Base-by-base conservation (phyloP, 2,888 invertebrate species). In the Theretra japonica region DNA sequence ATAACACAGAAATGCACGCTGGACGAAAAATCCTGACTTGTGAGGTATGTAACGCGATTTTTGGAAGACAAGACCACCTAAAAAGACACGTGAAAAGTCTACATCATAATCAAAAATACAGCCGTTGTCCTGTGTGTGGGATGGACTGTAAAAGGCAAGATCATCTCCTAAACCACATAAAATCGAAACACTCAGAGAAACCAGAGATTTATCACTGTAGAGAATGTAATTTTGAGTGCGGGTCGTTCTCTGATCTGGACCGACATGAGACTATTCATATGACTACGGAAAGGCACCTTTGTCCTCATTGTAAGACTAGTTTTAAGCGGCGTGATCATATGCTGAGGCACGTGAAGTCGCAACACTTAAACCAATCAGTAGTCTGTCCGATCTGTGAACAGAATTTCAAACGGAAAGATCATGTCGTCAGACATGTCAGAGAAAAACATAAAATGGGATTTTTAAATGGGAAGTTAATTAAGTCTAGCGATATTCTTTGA, bases 311-410 rank as follows among this genome's bases (percentile, higher is more conserved):
- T 70, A 75, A 82, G 0, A 80, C 82, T 0, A 79, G 82, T 0
- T 91, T 90, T 62, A 91, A 90, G 53, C 74, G 91, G 0, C 73
- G 85, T 8, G 91, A 91, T 69, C 91, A 91, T 50, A 88, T 91
- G 88, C 48, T 89, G 0, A 77, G 91, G 4, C 91, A 91, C 70
- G 75, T 88, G 0, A 89, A 88, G 33, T 86, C 88, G 0, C 83
- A 86, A 58, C 91, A 91, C 77, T 75, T 88, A 21, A 87, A 88
- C 4, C 77, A 84, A 33, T 74, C 77, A 6, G 82, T 85, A 0
- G 74, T 75, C 0, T 91, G 91, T 70, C 88, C 89, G 0, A 69
- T 90, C 0, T 91, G 91, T 25, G 74, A 80, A 0, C 84, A 86
- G 30, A 75, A 75, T 0, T 90, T 87, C n/a, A 90, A 88, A 62